A percentile compares a stretch with the other conserved stretches of the same genome.
Evolutionary conservation across 2,113 vertebrate species (phyloP).

Genomic region (Falco punctatus): DNA sequence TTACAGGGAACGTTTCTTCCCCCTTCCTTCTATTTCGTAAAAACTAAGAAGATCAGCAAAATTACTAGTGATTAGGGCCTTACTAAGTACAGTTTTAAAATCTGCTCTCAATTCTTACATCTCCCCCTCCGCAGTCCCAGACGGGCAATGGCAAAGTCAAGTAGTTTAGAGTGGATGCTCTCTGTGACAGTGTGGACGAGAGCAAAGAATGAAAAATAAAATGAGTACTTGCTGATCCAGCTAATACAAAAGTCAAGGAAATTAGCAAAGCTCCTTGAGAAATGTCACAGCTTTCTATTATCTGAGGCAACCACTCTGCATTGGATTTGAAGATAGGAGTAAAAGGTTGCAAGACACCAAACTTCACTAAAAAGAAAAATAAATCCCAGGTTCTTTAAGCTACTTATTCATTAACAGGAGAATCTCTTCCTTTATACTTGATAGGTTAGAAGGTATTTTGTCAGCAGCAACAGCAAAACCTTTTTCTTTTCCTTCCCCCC

Average conservation of each 20-base stretch:
- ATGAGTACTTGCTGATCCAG: conserved; percentile 37
- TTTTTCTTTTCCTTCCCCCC: not conserved
- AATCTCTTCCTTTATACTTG: not conserved
- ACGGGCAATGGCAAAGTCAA: not conserved
- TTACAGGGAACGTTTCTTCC: not conserved
- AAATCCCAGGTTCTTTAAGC: not conserved
- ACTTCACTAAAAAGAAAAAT: not conserved
- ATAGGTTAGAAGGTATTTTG: not conserved
- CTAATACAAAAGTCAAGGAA: conserved; percentile 49
- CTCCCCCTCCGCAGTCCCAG: fast-evolving
- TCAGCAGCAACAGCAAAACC: not conserved
- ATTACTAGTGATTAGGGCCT: not conserved
- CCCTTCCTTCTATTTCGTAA: not conserved
- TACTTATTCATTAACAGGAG: not conserved
- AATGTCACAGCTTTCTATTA: conserved; percentile 27
- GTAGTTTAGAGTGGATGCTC: not conserved
- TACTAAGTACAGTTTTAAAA: not conserved
- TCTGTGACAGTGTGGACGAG: not conserved
- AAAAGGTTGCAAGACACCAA: not conserved
- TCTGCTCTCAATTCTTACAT: not conserved
- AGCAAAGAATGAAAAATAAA: conserved; percentile 22
- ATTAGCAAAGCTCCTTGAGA: conserved; percentile 49
- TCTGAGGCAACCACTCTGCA: not conserved
- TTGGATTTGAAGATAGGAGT: not conserved
- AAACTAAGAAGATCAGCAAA: not conserved